Evolutionary conservation across 2,113 vertebrate species (phyloP), one percentile per base, ranked within the genome.

Genomic region (Euleptes europaea): DNA sequence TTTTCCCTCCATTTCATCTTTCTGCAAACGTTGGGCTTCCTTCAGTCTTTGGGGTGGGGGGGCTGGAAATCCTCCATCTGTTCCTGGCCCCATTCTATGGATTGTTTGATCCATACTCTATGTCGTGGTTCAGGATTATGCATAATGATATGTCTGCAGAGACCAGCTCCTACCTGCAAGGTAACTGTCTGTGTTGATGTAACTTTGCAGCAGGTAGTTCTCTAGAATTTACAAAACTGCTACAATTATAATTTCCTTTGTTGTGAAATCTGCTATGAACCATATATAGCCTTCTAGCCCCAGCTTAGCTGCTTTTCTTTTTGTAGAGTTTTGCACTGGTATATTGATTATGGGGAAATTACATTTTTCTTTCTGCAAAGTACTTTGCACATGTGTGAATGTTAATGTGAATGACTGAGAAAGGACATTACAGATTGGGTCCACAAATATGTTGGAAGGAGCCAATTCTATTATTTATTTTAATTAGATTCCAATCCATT

Each of bases 191-290:
- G 12, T 44, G 51, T 85, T 81, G 84, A 72, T 3, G 82, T 88
- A 88, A 89, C 82, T 87, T 85, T 77, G 28, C 26, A 86, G 23
- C 21, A 82, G 87, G 80, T 69, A 81, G 33, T 15, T 72, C 63
- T 71, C 60, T 57, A 21, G 57, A 23, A 76, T 49, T 84, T 11
- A 7, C 49, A 57, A 17, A 19, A 57, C 21, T 57, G 3, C 77
- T 23, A 67, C 35, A 77, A 67, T 11, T 51, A 60, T 31, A 70
- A 35, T 65, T 76, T 76, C 21, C 44, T 77, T 76, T 77, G 8
- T 51, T 77, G 28, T 38, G 47, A 77, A 69, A 65, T 35, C 23
- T 75, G 42, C 14, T 28, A n/a, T 66, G 57, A 75, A n/a, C n/a
- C 42, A 60, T 75, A 42, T 82, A 69, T 23, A 49, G 47, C 23